Conservation (phyloP, 1,140 invertebrate genomes). For the Drosophila hydei region DNA sequence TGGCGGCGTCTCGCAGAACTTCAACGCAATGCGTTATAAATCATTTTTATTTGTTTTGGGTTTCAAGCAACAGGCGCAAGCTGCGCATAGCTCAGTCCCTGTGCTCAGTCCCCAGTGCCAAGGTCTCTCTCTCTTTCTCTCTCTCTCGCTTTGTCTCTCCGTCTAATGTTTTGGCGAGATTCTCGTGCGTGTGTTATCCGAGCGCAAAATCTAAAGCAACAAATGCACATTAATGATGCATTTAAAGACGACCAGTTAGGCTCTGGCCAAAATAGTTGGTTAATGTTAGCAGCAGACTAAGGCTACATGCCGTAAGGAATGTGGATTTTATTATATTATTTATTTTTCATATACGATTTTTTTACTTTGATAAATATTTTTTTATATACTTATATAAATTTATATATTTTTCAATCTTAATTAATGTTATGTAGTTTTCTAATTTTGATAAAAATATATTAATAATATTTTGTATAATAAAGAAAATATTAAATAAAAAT, state of each 20-base stretch:
- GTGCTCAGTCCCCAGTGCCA: neutral
- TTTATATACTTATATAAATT: too few relatives aligned
- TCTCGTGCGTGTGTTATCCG: slow-evolving; percentile 72
- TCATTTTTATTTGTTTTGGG: slow-evolving; percentile 81
- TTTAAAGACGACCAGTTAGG: slow-evolving; percentile 53
- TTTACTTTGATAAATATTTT: too few relatives aligned
- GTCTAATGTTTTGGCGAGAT: slow-evolving; percentile 61
- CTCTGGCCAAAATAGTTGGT: slow-evolving; percentile 19
- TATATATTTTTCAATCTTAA: too few relatives aligned
- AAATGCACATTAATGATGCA: slow-evolving; percentile 78
- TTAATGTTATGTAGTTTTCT: too few relatives aligned
- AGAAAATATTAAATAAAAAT: too few relatives aligned
- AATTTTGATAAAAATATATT: too few relatives aligned
- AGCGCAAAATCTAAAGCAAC: slow-evolving; percentile 66
- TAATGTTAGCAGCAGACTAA: slow-evolving; percentile 11
- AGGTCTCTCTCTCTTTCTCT: neutral
- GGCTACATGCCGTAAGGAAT: neutral
- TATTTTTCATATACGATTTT: neutral
- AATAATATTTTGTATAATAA: too few relatives aligned
- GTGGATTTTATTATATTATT: neutral
- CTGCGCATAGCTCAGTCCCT: slow-evolving; percentile 33
- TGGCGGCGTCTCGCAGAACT: slow-evolving; percentile 71
- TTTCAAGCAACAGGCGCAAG: slow-evolving; percentile 25
- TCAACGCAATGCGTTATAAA: slow-evolving; percentile 81
- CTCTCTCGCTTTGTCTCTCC: neutral